phyloP scores from a whole-genome alignment of 2,888 invertebrate species.

The Lycia hirtaria region DNA sequence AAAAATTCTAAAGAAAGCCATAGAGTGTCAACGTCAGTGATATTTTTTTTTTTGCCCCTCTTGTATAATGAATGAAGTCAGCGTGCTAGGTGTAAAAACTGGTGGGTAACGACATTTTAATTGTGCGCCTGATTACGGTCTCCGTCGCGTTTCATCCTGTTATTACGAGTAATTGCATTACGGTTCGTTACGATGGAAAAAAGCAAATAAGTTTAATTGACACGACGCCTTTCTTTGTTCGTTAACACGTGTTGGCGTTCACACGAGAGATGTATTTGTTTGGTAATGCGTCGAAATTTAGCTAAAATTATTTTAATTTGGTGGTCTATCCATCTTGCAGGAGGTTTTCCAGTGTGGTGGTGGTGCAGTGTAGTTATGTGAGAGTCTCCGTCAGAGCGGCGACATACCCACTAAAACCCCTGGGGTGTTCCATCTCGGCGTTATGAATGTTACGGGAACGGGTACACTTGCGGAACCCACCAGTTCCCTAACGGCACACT shows the following conservation, averaged over 20 bases:
- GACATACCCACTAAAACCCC: no score
- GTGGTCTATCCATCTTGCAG: no score
- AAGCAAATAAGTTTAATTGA: slow-evolving; percentile 81
- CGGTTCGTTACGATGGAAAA: slow-evolving; percentile 80
- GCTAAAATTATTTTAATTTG: neutral
- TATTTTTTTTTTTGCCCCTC: slow-evolving; percentile 45
- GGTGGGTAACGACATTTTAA: slow-evolving; percentile 83
- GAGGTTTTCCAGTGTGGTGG: no score
- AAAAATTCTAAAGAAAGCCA: no score
- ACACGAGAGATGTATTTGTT: slow-evolving; percentile 53
- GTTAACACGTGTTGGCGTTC: slow-evolving; percentile 71
- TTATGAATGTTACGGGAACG: no score
- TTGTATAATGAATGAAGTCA: slow-evolving; percentile 56
- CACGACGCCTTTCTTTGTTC: slow-evolving; percentile 79
- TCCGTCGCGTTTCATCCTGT: slow-evolving; percentile 82
- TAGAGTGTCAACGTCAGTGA: slow-evolving; percentile 14
- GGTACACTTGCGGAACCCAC: no score
- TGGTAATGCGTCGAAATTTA: neutral
- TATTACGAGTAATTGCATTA: slow-evolving; percentile 85
- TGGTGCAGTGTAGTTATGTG: no score
- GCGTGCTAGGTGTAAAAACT: slow-evolving; percentile 77
- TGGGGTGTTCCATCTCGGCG: no score
- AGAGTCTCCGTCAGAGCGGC: no score
- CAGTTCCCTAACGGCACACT: no score
- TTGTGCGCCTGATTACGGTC: slow-evolving; percentile 77